These are phyloP conservation scores for Macroteleia sp. DNA, from an alignment of 2,888 invertebrate genomes.

Conservation along the genomic window DNA sequence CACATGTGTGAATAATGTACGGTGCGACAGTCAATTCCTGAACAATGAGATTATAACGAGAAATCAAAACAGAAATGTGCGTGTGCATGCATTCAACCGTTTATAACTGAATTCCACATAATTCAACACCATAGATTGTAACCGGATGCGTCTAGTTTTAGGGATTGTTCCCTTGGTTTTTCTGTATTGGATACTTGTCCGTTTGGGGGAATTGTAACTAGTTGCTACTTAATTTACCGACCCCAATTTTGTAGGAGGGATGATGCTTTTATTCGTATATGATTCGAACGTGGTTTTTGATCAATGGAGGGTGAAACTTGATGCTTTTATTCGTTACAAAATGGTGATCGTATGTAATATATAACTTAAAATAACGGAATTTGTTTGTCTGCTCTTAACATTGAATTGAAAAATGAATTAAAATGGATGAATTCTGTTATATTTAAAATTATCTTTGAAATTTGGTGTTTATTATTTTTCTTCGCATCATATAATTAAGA, in stretches of 20 bases:
- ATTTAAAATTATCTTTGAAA: no score
- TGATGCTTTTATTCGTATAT: constrained; percentile 52
- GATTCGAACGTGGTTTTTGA: constrained; percentile 59
- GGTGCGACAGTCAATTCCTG: constrained; percentile 76
- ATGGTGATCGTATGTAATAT: constrained; percentile 40
- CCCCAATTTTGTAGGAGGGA: constrained; percentile 66
- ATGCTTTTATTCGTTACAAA: constrained; percentile 56
- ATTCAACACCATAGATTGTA: constrained; percentile 75
- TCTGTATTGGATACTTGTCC: constrained; percentile 50
- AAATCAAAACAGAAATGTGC: constrained; percentile 65
- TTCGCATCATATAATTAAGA: no score
- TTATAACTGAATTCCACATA: constrained; percentile 64
- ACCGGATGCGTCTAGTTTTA: constrained; percentile 73
- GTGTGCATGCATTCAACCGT: constrained; percentile 61
- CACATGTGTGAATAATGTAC: constrained; percentile 62
- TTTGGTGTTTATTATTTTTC: no score
- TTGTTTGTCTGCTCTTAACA: background rate
- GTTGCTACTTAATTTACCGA: constrained; percentile 82
- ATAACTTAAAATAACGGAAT: constrained; percentile 13
- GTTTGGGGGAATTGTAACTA: constrained; percentile 74
- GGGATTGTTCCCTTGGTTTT: constrained; percentile 62
- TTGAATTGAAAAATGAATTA: no score
- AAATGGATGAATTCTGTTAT: no score
- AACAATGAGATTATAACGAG: constrained; percentile 73
- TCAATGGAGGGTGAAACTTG: constrained; percentile 59